phyloP scores from a whole-genome alignment of 2,888 invertebrate genomes.

The Reticulitermes lucifugus region DNA sequence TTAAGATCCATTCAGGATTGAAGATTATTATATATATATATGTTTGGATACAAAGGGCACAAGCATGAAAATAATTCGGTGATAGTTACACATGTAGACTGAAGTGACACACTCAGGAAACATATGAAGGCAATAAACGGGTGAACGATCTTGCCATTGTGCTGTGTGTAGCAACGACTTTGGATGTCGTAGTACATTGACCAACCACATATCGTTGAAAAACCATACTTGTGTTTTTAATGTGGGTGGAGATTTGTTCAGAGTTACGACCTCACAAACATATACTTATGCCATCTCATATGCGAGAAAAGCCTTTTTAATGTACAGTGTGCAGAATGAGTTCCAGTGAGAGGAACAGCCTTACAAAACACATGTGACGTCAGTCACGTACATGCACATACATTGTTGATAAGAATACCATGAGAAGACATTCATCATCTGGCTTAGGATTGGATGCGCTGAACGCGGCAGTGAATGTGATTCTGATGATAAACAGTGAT shows the following conservation, averaged over 20 bases:
- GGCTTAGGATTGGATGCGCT: too few relatives aligned
- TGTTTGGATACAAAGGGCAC: too few relatives aligned
- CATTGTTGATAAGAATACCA: too few relatives aligned
- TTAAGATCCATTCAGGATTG: too few relatives aligned
- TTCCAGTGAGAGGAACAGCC: constrained; percentile 31
- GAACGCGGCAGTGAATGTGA: too few relatives aligned
- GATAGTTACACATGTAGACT: constrained; percentile 29
- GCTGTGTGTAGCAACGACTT: constrained; percentile 59
- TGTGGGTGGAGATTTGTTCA: constrained; percentile 62
- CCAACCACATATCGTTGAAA: constrained; percentile 62
- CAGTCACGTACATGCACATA: not conserved
- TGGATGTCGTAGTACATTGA: constrained; percentile 59
- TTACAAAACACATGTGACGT: constrained; percentile 26
- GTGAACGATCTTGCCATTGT: constrained; percentile 39
- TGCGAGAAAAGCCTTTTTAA: constrained; percentile 50
- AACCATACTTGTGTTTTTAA: constrained; percentile 60
- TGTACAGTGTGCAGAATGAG: constrained; percentile 35
- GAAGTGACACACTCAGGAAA: constrained; percentile 31
- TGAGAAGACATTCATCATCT: too few relatives aligned
- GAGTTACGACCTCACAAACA: constrained; percentile 57
- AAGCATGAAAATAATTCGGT: not conserved
- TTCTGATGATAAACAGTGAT: too few relatives aligned
- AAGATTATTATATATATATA: too few relatives aligned
- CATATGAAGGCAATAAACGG: constrained; percentile 36
- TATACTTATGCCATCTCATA: constrained; percentile 55